Conservation (phyloP, 2,888 invertebrate genomes). For the Drosophila phalerata region DNA sequence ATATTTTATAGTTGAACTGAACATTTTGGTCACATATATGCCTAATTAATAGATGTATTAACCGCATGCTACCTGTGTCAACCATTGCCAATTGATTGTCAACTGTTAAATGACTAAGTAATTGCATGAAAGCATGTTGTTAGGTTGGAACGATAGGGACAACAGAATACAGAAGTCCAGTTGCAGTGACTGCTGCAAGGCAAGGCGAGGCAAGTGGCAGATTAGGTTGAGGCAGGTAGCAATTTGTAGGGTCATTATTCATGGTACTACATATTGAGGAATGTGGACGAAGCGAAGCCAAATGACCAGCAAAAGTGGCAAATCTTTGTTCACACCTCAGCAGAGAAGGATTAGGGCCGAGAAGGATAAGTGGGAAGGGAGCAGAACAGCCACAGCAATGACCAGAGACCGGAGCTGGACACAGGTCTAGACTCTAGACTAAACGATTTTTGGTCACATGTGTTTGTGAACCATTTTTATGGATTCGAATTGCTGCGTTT, state of each 20-base stretch:
- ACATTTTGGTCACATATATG: not conserved
- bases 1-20: not conserved
- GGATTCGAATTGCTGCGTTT: slow-evolving; percentile 75
- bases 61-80: slow-evolving; percentile 42
- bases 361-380: not conserved
- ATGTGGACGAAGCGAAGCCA: slow-evolving; percentile 48
- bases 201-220: slow-evolving; percentile 43
- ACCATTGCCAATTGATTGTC: slow-evolving; percentile 65
- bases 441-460: slow-evolving; percentile 60
- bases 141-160: slow-evolving; percentile 33
- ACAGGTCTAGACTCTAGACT: slow-evolving; percentile 22
- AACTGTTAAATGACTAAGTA: slow-evolving; percentile 72
- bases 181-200: slow-evolving; percentile 42
- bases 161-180: slow-evolving; percentile 33
- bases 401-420: slow-evolving; percentile 1
- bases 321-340: slow-evolving; percentile 79
- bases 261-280: slow-evolving; percentile 62
- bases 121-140: slow-evolving; percentile 71
- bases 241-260: slow-evolving; percentile 78
- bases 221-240: slow-evolving; percentile 53
- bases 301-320: slow-evolving; percentile 78
- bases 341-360: not conserved
- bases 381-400: not conserved
- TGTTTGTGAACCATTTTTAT: slow-evolving; percentile 76
- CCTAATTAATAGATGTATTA: slow-evolving; percentile 6